Evolutionary conservation across 2,113 vertebrate species (phyloP), one percentile per base, ranked within the genome.

Genomic region (Cyphomyrus plagiostoma): DNA sequence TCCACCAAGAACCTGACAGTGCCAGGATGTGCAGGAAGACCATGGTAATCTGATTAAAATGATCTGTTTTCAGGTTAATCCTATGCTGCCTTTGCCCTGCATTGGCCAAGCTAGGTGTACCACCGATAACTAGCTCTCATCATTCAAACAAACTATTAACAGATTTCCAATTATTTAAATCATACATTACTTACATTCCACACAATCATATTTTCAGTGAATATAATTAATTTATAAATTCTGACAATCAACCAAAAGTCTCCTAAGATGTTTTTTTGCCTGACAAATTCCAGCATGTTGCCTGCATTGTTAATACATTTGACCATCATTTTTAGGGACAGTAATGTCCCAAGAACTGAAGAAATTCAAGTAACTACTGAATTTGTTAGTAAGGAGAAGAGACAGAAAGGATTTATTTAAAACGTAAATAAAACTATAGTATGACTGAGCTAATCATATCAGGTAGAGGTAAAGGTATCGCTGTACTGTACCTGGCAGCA

Each of bases 11-110:
- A 62, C 21, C 53, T 86, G 82, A 89, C 45, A 35, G 10, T 42
- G 49, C 42, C 45, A 19, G 42, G 52, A 89, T 56, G 26, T 23
- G 58, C 45, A 56, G 15, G 17, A 82, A 62, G 42, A 8, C 49
- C 39, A 30, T 53, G 58, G 66, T 86, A 85, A 66, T 66, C 89
- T 46, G 3, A 84, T 89, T 89, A 85, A 89, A 84, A 89, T 89
- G 53, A 85, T 46, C 80, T 84, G 56, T 66, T 58, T 85, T 49
- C 88, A 39, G 39, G 46, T 23, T 53, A 89, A 82, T 89, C 49
- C 88, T 89, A n/a, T n/a, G 30, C 70, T 35, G 46, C 23, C 15
- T 42, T 66, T 52, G 46, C 88, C 66, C 17, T 89, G 13, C 49
- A 26, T 46, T 35, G 7, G 30, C 26, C 19, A 39, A 23, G 50